Conservation (phyloP, 2,113 vertebrate species). For the Genyomyrus donnyi region DNA sequence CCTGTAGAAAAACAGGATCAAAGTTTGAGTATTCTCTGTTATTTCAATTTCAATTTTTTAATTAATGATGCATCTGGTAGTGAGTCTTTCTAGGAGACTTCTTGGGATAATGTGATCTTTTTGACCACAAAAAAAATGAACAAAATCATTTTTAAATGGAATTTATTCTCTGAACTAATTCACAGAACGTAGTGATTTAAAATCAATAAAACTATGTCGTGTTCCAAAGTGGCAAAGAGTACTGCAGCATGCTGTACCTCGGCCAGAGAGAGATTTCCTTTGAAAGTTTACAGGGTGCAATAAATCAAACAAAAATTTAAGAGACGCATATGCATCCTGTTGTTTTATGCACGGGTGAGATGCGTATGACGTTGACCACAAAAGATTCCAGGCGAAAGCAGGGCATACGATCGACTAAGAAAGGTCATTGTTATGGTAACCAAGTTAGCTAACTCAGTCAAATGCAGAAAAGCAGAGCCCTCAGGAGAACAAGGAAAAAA, state of each 20-base stretch:
- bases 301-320: slow-evolving; percentile 7
- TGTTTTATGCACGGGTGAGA: slow-evolving; percentile 12
- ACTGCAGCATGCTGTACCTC: background rate
- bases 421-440: slow-evolving; percentile 33
- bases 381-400: slow-evolving; percentile 34
- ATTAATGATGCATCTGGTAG: background rate
- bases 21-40: background rate
- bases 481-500: slow-evolving; percentile 3
- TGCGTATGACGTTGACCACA: slow-evolving; percentile 28
- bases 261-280: background rate
- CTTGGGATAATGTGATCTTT: background rate
- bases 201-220: background rate
- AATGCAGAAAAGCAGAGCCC: background rate
- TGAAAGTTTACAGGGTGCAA: background rate
- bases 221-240: background rate
- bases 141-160: background rate
- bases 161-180: background rate
- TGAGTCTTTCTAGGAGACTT: background rate
- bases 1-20: background rate
- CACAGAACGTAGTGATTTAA: background rate
- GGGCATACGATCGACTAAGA: slow-evolving; percentile 19
- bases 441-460: background rate
- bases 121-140: background rate
- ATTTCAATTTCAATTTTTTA: background rate
- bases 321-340: slow-evolving; percentile 18